Conservation (phyloP, 2,797 vertebrate species). For the Streptopelia turtur region DNA sequence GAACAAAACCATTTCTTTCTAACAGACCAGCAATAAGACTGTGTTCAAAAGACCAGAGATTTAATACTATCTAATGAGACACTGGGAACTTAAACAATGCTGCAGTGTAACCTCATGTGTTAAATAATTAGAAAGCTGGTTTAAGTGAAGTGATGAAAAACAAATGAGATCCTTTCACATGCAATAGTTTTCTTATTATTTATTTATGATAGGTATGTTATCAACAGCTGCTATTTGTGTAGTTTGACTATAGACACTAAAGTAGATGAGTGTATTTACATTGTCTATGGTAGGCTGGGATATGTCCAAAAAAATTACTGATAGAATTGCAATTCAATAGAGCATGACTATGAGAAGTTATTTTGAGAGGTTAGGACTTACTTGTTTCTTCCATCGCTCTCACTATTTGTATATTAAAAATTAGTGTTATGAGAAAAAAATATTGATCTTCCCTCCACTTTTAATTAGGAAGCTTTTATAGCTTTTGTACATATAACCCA, state of each 20-base stretch:
- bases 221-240: not conserved
- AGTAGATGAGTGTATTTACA: not conserved
- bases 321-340: not conserved
- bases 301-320: not conserved
- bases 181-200: not conserved
- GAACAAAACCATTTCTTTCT: not conserved
- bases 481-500: not conserved
- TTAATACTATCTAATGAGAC: not conserved
- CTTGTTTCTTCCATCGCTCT: not conserved
- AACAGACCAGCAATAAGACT: not conserved
- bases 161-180: not conserved
- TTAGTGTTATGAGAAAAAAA: not conserved
- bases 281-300: not conserved
- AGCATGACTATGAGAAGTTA: not conserved
- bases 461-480: not conserved
- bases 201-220: not conserved
- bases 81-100: not conserved
- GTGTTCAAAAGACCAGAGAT: not conserved
- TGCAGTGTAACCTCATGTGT: not conserved
- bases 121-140: not conserved
- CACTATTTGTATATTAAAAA: not conserved
- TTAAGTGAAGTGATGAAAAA: not conserved
- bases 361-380: not conserved
- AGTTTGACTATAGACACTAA: not conserved
- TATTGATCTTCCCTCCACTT: not conserved